Percentiles rank a stretch among this genome's conserved stretches.
Conservation (phyloP, 1,140 invertebrate species). For the Triops longicaudatus region DNA sequence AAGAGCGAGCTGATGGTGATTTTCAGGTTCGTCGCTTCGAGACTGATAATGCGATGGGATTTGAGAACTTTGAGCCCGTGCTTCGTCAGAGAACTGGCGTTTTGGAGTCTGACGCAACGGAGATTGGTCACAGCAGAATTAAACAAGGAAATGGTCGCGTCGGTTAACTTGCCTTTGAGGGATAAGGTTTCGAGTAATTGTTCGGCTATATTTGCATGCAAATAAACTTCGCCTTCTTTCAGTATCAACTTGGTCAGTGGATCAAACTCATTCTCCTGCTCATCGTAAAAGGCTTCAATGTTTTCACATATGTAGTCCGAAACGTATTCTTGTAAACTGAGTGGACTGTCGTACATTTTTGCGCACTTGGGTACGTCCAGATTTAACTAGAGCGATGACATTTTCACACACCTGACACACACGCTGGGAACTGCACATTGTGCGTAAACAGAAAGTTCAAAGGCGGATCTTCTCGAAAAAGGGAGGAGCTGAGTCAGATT, state of each 20-base stretch:
- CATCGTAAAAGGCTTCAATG: conserved; percentile 50
- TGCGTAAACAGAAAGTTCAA: neutral
- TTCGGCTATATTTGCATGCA: conserved; percentile 59
- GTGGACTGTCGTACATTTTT: conserved; percentile 54
- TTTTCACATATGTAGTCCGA: conserved; percentile 62
- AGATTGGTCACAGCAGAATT: conserved; percentile 54
- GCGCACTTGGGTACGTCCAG: neutral
- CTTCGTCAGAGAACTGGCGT: conserved; percentile 45
- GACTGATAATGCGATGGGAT: conserved; percentile 53
- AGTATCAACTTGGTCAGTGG: neutral
- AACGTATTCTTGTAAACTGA: conserved; percentile 55
- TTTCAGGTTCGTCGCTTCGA: conserved; percentile 54
- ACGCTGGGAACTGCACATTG: neutral
- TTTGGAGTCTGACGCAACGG: conserved; percentile 42
- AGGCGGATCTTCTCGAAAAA: neutral
- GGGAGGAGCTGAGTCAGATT: too few relatives aligned
- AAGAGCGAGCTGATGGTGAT: conserved; percentile 58
- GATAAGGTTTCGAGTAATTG: conserved; percentile 53
- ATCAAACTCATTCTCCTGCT: conserved; percentile 33
- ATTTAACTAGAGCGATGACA: neutral
- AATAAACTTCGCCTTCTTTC: conserved; percentile 53
- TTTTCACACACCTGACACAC: conserved; percentile 4
- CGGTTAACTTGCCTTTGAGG: conserved; percentile 53
- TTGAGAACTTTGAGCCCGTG: conserved; percentile 56
- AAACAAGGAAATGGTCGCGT: conserved; percentile 57